Evolutionary conservation across 2,888 invertebrate genomes (phyloP).

Genomic region (Drosophila yooni): DNA sequence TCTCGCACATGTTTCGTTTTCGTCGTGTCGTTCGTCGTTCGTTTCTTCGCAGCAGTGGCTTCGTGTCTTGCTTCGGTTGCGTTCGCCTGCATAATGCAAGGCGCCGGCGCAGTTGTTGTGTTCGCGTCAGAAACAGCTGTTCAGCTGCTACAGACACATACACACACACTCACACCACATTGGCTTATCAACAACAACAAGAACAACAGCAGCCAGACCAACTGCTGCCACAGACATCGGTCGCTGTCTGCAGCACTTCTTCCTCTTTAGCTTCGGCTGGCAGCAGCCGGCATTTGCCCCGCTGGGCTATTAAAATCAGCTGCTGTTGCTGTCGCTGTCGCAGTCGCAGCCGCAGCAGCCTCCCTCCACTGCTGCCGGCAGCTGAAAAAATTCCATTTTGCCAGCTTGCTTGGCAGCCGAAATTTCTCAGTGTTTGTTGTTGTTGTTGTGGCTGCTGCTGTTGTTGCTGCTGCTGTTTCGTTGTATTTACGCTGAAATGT

Average conservation of each 20-base stretch:
- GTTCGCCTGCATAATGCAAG: constrained; percentile 60
- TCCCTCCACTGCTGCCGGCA: constrained; percentile 56
- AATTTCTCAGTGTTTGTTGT: constrained; percentile 43
- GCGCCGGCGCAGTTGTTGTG: constrained; percentile 66
- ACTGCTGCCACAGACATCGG: constrained; percentile 65
- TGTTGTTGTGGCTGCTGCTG: constrained; percentile 7
- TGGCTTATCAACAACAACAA: constrained; percentile 12
- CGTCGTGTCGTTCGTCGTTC: constrained; percentile 11
- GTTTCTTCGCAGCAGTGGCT: constrained; percentile 21
- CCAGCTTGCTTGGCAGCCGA: constrained; percentile 56
- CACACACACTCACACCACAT: constrained; percentile 13
- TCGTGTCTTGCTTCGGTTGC: constrained; percentile 32
- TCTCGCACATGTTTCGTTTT: constrained; percentile 12
- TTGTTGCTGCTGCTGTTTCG: constrained; percentile 50
- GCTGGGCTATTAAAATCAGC: constrained; percentile 81
- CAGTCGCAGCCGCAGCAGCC: constrained; percentile 30
- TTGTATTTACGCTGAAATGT: constrained; percentile 64
- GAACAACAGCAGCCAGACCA: constrained; percentile 15
- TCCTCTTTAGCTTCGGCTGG: constrained; percentile 42
- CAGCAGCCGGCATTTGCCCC: constrained; percentile 77
- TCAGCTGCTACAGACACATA: constrained; percentile 43
- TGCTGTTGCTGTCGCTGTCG: constrained; percentile 62
- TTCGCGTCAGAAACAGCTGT: constrained; percentile 73
- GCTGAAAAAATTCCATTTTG: constrained; percentile 80
- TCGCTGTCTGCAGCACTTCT: constrained; percentile 54